Base-by-base conservation (phyloP, 2,888 invertebrate genomes). In the Drosophila anomalipes region DNA sequence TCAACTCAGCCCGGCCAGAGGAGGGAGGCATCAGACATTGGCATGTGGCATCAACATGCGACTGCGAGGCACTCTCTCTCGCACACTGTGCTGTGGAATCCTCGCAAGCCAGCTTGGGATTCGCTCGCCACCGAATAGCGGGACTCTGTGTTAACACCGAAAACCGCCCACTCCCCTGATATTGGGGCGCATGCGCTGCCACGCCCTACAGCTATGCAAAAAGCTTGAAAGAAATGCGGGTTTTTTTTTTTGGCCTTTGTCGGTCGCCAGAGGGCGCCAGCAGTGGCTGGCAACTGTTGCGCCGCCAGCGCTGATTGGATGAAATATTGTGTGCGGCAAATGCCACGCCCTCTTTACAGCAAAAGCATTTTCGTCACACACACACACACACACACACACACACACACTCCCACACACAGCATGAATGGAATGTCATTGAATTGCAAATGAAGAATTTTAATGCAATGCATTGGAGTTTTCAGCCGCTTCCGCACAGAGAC, bases 191-290 rank as follows among this genome's bases (percentile, higher is more conserved):
- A 93, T 91, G 91, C 84, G 90, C 88, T 85, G 91, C 70, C 91
- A 91, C 93, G 93, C 93, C 93, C 93, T 85, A 85, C 90, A 78
- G 78, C 73, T 79, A 83, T 83, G 85, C 75, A 49, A 51, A 63
- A 59, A 63, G 69, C 44, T 56, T 56, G 47, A 30, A 59, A 70
- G 72, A 32, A 41, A 47, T 47, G 59, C 57, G 33, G 19, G 44
- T 57, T 76, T 59, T 71, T 59, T 71, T 32, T 39, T 57, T 76
- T 79, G 74, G 77, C 69, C 51, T 33, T 72, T 35, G 19, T 22
- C 5, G 56, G 44, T 26, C 72, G 66, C 14, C 65, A 69, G 77
- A 70, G 76, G 74, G 69, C 71, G 85, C 74, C 74, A 73, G 71
- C 63, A 53, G 82, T 79, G 66, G 79, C 77, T 75, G 81, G 80